Conservation (phyloP, 1,140 invertebrate genomes). For the Lethrus apterus region DNA sequence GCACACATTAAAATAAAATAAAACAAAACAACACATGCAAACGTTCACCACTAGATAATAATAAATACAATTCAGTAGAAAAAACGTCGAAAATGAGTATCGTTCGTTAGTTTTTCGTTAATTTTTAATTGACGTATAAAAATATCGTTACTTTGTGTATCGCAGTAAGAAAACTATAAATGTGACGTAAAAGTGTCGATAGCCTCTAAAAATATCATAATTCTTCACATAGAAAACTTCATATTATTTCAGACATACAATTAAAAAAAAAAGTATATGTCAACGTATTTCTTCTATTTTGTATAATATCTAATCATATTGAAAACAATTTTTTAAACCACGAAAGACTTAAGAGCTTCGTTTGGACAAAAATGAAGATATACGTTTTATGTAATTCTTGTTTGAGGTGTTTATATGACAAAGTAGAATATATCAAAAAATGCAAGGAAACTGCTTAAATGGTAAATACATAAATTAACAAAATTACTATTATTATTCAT, state of each 20-base stretch:
- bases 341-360: too few relatives aligned
- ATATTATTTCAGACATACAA: too few relatives aligned
- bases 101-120: not conserved
- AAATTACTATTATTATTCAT: too few relatives aligned
- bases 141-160: conserved; percentile 11
- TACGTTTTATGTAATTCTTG: too few relatives aligned
- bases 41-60: not conserved
- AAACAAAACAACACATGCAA: not conserved
- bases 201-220: conserved; percentile 7
- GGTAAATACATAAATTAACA: too few relatives aligned
- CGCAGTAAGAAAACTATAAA: not conserved
- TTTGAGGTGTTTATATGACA: too few relatives aligned
- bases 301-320: not conserved
- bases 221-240: not conserved
- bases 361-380: too few relatives aligned
- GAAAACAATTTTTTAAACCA: too few relatives aligned
- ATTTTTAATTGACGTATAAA: conserved; percentile 12
- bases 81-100: conserved; percentile 1
- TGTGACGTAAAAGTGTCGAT: conserved; percentile 2
- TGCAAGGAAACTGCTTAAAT: too few relatives aligned
- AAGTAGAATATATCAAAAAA: too few relatives aligned
- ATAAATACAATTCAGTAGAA: not conserved
- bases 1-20: not conserved
- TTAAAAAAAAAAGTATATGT: too few relatives aligned
- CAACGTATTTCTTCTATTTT: conserved; percentile 1